Evolutionary conservation across 2,888 invertebrate species (phyloP), one percentile per base, ranked within the genome.

Genomic region (Nemotelus pantherinus): DNA sequence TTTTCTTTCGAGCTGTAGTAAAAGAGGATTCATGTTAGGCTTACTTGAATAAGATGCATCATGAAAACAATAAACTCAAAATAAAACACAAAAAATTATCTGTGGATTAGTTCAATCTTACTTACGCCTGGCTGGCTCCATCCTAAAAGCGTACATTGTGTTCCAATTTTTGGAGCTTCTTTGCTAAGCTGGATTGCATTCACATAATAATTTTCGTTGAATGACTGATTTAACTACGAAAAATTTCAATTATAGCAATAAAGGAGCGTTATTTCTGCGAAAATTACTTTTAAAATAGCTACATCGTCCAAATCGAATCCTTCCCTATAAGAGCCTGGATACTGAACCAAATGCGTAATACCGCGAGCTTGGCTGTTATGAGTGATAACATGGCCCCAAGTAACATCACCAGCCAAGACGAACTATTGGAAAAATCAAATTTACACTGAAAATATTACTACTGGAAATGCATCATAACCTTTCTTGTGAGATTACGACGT

Each of bases 281-380:
- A 64, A 39, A 6, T 64, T 50, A 71, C 71, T 55, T 55, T 71
- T 71, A 71, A 71, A 53, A 71, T 41, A 3, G 71, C 71, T 41
- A 71, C 57, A 44, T 71, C 71, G 25, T 71, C 71, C 43, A 71
- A 55, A 71, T 71, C 71, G n/a, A 71, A 71, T 43, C 71, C 71
- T 43, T 47, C 71, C 53, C 71, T 53, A 44, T 71, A 71, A 10
- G 53, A 71, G 2, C 71, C 71, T 4, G 71, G 71, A 71, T 71
- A 45, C 57, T 71, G 55, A 55, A 71, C 57, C 44, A 71, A 10
- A n/a, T 71, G 71, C 3, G 53, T 53, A 43, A 71, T 71, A 44
- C 57, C 6, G 2, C 71, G 71, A 10, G 39, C 44, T 57, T 71
- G 71, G 43, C 71, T 53, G n/a, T 41, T 44, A 5, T 7, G 44